Evolutionary conservation across 1,140 invertebrate genomes (phyloP).

Genomic region (Eupeodes corollae): DNA sequence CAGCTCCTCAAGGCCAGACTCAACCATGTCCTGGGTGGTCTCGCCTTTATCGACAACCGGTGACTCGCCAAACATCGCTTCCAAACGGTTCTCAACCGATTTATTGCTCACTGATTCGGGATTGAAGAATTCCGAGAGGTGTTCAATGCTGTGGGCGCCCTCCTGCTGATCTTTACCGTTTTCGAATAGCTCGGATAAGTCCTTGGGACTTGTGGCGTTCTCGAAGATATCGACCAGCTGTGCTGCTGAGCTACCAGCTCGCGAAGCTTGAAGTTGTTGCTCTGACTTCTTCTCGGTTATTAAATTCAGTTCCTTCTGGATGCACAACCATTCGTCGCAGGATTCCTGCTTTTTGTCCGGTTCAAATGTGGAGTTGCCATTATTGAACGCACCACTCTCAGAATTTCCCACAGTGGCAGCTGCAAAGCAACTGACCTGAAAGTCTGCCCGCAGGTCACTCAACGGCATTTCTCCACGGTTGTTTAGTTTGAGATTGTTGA

Average conservation of each 20-base stretch:
- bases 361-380: slow-evolving; percentile 2
- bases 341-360: slow-evolving; percentile 35
- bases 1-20: slow-evolving; percentile 32
- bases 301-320: slow-evolving; percentile 50
- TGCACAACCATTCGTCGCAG: slow-evolving; percentile 57
- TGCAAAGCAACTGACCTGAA: neutral
- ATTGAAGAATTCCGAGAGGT: slow-evolving; percentile 31
- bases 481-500: too few relatives aligned
- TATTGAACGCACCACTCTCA: neutral
- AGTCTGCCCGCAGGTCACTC: too few relatives aligned
- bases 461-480: too few relatives aligned
- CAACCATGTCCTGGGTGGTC: slow-evolving; percentile 25
- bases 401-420: slow-evolving; percentile 7
- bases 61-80: slow-evolving; percentile 36
- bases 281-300: slow-evolving; percentile 18
- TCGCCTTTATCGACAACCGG: slow-evolving; percentile 27
- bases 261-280: slow-evolving; percentile 7
- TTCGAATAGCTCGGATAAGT: slow-evolving; percentile 24
- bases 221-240: slow-evolving; percentile 3
- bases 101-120: slow-evolving; percentile 21
- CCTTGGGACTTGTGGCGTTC: slow-evolving; percentile 2
- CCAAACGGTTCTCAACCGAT: slow-evolving; percentile 32
- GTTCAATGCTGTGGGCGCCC: slow-evolving; percentile 22
- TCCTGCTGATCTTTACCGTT: slow-evolving; percentile 26
- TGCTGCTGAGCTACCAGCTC: slow-evolving; percentile 5